Conservation (phyloP, 2,113 vertebrate genomes). For the Meleagris gallopavo region DNA sequence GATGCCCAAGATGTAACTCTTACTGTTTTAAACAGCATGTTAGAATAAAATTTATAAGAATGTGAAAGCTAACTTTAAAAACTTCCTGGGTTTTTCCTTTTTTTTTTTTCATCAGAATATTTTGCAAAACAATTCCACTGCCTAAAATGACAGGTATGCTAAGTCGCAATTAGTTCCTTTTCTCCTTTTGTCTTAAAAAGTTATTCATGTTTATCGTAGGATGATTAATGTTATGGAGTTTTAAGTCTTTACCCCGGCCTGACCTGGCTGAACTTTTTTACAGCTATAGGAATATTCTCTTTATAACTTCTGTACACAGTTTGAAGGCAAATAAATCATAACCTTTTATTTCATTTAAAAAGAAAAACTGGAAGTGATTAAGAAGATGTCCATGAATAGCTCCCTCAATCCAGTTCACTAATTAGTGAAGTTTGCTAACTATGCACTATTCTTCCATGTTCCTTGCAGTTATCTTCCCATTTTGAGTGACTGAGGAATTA, state of each 20-base stretch:
- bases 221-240: background rate
- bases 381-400: background rate
- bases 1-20: background rate
- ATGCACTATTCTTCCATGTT: background rate
- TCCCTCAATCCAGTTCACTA: background rate
- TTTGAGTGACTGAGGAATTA: background rate
- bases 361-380: background rate
- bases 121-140: background rate
- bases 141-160: background rate
- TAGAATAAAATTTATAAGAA: background rate
- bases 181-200: background rate
- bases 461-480: background rate
- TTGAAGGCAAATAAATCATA: background rate
- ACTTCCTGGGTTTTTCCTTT: background rate
- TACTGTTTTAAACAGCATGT: background rate
- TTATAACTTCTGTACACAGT: background rate
- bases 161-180: background rate
- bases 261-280: background rate
- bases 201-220: background rate
- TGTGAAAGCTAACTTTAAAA: background rate
- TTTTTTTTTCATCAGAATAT: background rate
- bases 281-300: background rate
- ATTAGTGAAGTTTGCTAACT: background rate
- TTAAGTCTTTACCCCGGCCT: background rate
- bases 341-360: background rate